Percentiles rank a stretch among this genome's conserved stretches.
Evolutionary conservation across 2,797 vertebrate species (phyloP).

Genomic region (Ceyx erithaca): DNA sequence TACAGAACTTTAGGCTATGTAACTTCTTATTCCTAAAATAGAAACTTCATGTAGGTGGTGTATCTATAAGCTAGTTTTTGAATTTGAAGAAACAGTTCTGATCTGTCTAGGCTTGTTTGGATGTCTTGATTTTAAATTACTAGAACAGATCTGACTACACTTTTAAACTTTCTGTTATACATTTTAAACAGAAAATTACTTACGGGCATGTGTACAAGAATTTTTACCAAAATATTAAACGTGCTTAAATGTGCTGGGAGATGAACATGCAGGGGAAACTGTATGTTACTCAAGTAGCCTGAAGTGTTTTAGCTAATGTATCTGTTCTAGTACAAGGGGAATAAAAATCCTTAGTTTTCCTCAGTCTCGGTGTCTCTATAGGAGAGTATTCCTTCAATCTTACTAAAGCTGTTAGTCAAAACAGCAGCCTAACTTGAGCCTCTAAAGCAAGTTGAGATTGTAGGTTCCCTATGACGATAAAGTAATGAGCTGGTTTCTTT

Average conservation of each 20-base stretch:
- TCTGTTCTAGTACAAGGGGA: not conserved
- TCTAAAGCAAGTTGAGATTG: not conserved
- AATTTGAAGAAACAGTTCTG: not conserved
- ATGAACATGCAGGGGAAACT: not conserved
- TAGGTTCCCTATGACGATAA: not conserved
- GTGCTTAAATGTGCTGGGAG: not conserved
- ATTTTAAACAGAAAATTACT: not conserved
- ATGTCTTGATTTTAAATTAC: not conserved
- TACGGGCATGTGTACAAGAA: not conserved
- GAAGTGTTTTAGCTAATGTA: not conserved
- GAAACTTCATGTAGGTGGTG: not conserved
- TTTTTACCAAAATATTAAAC: not conserved
- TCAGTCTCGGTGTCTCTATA: not conserved
- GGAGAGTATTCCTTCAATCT: not conserved
- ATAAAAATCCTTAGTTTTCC: not conserved
- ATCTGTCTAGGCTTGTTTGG: not conserved
- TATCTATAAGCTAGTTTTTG: not conserved
- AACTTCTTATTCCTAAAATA: not conserved
- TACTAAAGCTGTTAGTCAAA: not conserved
- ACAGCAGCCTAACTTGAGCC: not conserved
- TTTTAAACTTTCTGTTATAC: not conserved
- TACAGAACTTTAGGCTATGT: not conserved
- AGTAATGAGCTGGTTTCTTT: not conserved
- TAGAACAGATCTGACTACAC: not conserved
- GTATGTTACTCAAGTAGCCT: not conserved